Conservation (phyloP, 2,113 vertebrate genomes). For the Scytalopus superciliaris region DNA sequence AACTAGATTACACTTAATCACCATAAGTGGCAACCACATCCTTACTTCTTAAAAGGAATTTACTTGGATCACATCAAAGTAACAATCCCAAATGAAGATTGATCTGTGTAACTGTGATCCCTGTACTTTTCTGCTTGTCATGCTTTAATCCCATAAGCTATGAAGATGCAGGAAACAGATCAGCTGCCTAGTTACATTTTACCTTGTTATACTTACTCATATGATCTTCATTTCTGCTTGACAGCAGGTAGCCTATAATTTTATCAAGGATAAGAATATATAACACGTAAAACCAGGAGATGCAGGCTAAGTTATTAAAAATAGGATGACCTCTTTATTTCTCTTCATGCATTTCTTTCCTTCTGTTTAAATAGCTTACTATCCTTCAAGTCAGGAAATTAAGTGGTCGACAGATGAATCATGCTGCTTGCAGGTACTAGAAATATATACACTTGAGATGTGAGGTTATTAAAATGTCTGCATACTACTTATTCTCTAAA, state of each 20-base stretch:
- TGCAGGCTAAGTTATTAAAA: conserved; percentile 1
- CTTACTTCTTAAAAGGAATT: conserved; percentile 30
- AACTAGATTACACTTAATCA: conserved; percentile 50
- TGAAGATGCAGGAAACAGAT: conserved; percentile 14
- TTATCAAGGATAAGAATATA: neutral
- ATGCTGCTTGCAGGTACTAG: neutral
- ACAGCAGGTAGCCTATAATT: neutral
- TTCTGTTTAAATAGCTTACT: conserved; percentile 25
- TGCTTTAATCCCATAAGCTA: conserved; percentile 16
- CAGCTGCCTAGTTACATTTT: neutral
- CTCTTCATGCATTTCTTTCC: neutral
- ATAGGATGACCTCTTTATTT: conserved; percentile 18
- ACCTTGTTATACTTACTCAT: neutral
- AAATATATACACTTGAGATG: neutral
- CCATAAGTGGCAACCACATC: neutral
- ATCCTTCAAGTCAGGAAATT: conserved; percentile 25
- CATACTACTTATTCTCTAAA: conserved; percentile 5
- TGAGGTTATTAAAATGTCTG: conserved; percentile 45
- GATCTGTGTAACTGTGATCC: neutral
- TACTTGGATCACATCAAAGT: conserved; percentile 38
- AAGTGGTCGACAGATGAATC: neutral
- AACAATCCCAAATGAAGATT: conserved; percentile 52
- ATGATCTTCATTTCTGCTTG: neutral
- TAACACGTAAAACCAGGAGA: neutral
- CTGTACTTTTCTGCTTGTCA: conserved; percentile 2